phyloP scores from a whole-genome alignment of 2,888 invertebrate species.

The Agrilus biguttatus region DNA sequence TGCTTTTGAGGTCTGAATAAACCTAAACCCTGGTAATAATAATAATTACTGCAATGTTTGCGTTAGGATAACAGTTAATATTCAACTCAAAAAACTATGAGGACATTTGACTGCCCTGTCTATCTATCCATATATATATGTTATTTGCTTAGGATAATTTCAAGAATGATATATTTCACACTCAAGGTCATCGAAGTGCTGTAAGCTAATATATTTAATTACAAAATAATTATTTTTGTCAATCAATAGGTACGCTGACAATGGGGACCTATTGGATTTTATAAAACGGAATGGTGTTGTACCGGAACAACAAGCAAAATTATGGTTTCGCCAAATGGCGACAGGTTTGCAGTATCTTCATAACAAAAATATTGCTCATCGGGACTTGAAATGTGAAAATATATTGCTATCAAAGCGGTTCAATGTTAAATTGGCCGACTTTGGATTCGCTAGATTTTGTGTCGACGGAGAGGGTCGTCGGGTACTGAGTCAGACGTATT shows the following conservation, averaged over 20 bases:
- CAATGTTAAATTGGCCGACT: conserved; percentile 86
- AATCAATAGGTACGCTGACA: conserved; percentile 53
- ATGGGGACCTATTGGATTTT: conserved; percentile 78
- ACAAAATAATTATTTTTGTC: too few relatives aligned
- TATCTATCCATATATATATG: too few relatives aligned
- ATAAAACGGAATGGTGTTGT: conserved; percentile 64
- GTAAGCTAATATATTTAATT: too few relatives aligned
- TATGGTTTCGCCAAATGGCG: conserved; percentile 79
- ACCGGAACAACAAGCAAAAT: conserved; percentile 62
- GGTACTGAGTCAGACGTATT: conserved; percentile 78
- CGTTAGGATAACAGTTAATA: too few relatives aligned
- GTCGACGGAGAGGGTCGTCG: conserved; percentile 55
- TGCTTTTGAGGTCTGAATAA: too few relatives aligned
- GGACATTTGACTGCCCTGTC: too few relatives aligned
- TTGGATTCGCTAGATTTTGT: conserved; percentile 82
- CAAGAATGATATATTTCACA: too few relatives aligned
- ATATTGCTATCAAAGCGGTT: conserved; percentile 68
- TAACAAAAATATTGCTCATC: conserved; percentile 70
- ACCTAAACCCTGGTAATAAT: too few relatives aligned
- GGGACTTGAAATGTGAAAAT: conserved; percentile 92
- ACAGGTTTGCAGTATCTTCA: conserved; percentile 74
- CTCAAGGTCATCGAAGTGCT: too few relatives aligned
- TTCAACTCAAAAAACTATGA: too few relatives aligned
- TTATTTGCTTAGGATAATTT: too few relatives aligned
- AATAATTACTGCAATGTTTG: too few relatives aligned